Base-by-base conservation (phyloP, 2,888 invertebrate species). In the Thymelicus acteon region DNA sequence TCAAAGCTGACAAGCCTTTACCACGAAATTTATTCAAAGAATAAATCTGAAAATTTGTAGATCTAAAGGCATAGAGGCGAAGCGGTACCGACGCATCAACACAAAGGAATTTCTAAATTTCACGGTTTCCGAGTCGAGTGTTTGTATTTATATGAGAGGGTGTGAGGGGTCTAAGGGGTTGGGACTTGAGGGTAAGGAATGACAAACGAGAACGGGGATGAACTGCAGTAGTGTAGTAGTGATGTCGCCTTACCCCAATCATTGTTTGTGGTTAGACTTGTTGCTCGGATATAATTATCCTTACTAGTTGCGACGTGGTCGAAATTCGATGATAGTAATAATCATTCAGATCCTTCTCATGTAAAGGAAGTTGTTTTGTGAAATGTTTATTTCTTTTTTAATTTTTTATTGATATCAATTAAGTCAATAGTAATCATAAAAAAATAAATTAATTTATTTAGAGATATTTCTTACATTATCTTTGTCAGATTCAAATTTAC, bases 41-140 rank as follows among this genome's bases (percentile, higher is more conserved):
- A 93, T 92, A 93, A 93, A 93, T 93, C 93, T 93, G 90, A 93
- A 93, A 93, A 93, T 92, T 93, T 92, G 93, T 91, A 91, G 90
- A 92, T 93, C 91, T 90, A 85, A 93, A 89, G 91, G 91, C 91
- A 89, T 90, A 88, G 88, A 89, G 85, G 86, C 86, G 86, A 91
- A 90, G 89, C 89, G 92, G 90, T 91, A 89, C 86, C 90, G 89
- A 90, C 86, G 87, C 87, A 87, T 81, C 90, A 85, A 90, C 89
- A 91, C 93, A 93, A 93, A 93, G 92, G 93, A 90, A 92, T 92
- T 91, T 92, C 91, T 90, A 92, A 93, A 93, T 93, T 93, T 93
- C 92, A 93, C 92, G 90, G 89, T 90, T 92, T 93, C 92, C 93
- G 92, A 87, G 82, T 88, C 84, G 84, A 82, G 85, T 93, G 93